Base-by-base conservation (phyloP, 2,113 vertebrate species). In the Channa maculata region DNA sequence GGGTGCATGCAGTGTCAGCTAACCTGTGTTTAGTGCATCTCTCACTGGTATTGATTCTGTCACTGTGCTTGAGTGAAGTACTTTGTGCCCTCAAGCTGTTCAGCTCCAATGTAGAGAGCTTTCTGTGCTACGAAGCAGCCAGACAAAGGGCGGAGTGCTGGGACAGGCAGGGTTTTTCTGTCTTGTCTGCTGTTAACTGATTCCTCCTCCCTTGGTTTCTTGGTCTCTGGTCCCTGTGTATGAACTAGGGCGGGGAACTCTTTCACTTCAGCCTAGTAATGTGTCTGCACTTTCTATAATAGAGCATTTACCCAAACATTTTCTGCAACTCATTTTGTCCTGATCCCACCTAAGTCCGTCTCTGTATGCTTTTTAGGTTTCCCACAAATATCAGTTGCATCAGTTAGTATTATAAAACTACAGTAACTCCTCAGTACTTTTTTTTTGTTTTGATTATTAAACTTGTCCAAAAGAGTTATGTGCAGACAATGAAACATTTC, bases 401-500 rank as follows among this genome's bases (percentile, higher is more conserved):
- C 24, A 24, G 1, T 24, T 24, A 24, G 24, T 24, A 24, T 54
- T 54, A 57, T 64, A 7, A 52, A 66, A 39, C 14, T 11, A 33
- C 36, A 54, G 57, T 2, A 44, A 15, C 49, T 57, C n/a, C 45
- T 46, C 6, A 39, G 50, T 34, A 41, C 24, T 24, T 24, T 24
- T 55, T 72, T 52, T 3, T n/a, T 9, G 37, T 51, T 64, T 10
- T 13, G 33, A 45, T 41, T 41, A 41, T 41, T 41, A 5, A 24
- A 46, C 57, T 74, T 52, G 15, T 68, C 46, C 72, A 46, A 68
- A 38, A 12, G 44, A 50, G 50, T 55, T 55, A 49, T 45, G 80
- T 10, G 41, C 57, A 5, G 50, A 36, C 58, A 55, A 64, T 6
- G 55, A 63, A 76, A 61, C 14, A 66, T 60, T 64, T 82, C 68